Evolutionary conservation across 2,888 invertebrate genomes (phyloP).

Genomic region (Alcis repandata): DNA sequence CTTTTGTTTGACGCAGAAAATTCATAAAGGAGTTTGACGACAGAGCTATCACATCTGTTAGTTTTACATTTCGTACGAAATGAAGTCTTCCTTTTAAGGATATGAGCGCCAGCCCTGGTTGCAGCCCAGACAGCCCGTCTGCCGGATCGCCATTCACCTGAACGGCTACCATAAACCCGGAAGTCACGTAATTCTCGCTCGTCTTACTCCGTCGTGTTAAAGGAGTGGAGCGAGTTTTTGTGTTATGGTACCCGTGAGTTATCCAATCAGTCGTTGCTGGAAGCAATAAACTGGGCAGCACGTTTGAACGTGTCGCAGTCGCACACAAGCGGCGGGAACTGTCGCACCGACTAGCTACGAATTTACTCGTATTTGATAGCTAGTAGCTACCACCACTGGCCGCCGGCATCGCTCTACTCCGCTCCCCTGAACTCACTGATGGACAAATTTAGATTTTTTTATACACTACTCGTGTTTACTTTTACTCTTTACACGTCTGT

Average conservation of each 20-base stretch:
- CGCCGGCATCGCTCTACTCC: conserved; percentile 43
- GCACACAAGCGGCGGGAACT: conserved; percentile 22
- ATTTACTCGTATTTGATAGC: not conserved
- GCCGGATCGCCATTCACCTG: conserved; percentile 32
- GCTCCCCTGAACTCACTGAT: conserved; percentile 65
- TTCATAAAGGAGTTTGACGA: not conserved
- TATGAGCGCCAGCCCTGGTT: conserved; percentile 8
- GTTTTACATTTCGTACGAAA: not conserved
- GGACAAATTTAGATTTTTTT: conserved; percentile 74
- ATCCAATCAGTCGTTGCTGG: conserved; percentile 70
- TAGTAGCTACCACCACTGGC: no score
- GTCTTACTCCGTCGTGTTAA: conserved; percentile 44
- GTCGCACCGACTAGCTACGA: not conserved
- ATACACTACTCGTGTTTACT: conserved; percentile 60
- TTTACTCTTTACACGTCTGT: conserved; percentile 51
- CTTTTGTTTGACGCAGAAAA: not conserved
- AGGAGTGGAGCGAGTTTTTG: conserved; percentile 54
- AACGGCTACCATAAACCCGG: conserved; percentile 45
- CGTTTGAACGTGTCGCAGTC: conserved; percentile 63
- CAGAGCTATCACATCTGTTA: not conserved
- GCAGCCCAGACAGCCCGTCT: conserved; percentile 2
- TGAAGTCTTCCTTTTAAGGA: conserved; percentile 8
- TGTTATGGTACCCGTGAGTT: conserved; percentile 61
- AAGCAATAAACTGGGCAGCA: conserved; percentile 76
- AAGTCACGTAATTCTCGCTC: conserved; percentile 47